phyloP scores from a whole-genome alignment of 1,140 invertebrate genomes.

The Tetramorium parvispinum region DNA sequence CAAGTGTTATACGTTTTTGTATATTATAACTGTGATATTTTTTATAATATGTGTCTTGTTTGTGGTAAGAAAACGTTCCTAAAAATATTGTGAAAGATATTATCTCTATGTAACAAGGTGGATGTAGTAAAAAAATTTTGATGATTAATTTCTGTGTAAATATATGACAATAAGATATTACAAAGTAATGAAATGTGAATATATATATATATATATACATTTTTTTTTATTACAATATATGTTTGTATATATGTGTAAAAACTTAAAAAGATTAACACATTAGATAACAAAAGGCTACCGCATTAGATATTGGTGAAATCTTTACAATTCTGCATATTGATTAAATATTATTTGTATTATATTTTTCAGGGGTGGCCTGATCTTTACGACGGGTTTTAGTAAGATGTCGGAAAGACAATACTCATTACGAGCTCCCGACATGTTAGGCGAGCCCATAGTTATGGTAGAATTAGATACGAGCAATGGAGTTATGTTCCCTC shows the following conservation, averaged over 20 bases:
- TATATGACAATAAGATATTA: constrained; percentile 22
- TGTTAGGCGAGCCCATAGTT: constrained; percentile 95
- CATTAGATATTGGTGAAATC: neutral
- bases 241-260: neutral
- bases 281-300: neutral
- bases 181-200: neutral
- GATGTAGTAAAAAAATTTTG: constrained; percentile 72
- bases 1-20: constrained; percentile 1
- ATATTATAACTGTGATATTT: constrained; percentile 5
- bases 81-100: neutral
- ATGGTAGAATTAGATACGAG: constrained; percentile 98
- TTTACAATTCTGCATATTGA: neutral
- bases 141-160: constrained; percentile 67
- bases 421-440: constrained; percentile 95
- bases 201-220: neutral
- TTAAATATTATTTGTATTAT: constrained; percentile 49
- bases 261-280: constrained; percentile 3
- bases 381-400: constrained; percentile 99
- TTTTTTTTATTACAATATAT: neutral
- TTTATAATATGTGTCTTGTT: constrained; percentile 12
- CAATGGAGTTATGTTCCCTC: constrained; percentile 99
- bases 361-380: constrained; percentile 90
- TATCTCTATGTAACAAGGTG: constrained; percentile 65
- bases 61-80: neutral
- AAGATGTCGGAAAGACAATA: constrained; percentile 98